Conservation (phyloP, 2,113 vertebrate species). For the Brienomyrus longianalis region DNA sequence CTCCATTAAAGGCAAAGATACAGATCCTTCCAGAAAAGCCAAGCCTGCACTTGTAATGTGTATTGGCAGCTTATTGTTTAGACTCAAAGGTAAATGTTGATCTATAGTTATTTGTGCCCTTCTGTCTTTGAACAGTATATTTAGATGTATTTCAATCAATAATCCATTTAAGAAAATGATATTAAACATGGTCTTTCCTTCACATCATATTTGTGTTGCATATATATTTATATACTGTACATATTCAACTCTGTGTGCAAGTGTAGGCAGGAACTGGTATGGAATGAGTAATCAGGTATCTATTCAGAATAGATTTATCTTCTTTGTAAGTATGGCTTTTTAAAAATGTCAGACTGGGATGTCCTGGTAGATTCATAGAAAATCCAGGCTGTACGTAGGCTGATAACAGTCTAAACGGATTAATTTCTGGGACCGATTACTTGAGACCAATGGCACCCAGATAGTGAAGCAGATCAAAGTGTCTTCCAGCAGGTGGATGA, state of each 20-base stretch:
- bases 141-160: no score
- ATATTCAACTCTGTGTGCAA: neutral
- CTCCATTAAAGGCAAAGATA: neutral
- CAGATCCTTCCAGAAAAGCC: neutral
- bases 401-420: neutral
- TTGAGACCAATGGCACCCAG: neutral
- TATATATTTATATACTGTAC: neutral
- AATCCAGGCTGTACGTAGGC: neutral
- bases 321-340: neutral
- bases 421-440: neutral
- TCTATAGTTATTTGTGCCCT: neutral
- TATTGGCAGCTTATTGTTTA: neutral
- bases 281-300: neutral
- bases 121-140: neutral
- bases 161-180: neutral
- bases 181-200: neutral
- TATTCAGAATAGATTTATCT: slow-evolving; percentile 1
- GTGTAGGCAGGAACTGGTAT: neutral
- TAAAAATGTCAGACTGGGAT: neutral
- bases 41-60: neutral
- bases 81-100: neutral
- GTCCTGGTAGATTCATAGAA: neutral
- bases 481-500: neutral
- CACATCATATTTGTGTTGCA: neutral
- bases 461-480: neutral